phyloP scores from a whole-genome alignment of 2,797 vertebrate genomes.

The Dendrocincla fuliginosa region DNA sequence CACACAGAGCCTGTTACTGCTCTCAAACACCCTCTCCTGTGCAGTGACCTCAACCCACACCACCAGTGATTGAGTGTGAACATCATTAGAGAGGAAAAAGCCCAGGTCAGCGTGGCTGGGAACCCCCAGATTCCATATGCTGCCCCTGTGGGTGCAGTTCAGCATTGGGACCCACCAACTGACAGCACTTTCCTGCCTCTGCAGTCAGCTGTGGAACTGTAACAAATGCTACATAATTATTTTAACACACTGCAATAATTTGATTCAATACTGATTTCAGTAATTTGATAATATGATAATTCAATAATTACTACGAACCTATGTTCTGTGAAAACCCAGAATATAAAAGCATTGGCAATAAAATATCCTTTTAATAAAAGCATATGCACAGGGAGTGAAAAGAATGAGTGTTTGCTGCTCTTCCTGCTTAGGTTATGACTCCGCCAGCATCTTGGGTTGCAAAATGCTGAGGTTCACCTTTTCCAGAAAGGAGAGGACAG shows the following conservation, averaged over 20 bases:
- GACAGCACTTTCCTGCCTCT: background rate
- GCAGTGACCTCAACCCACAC: accelerated
- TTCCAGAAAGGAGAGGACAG: background rate
- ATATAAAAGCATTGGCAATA: background rate
- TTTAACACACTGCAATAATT: background rate
- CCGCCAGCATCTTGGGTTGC: background rate
- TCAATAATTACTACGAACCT: background rate
- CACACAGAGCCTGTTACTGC: background rate
- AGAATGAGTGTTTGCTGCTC: background rate
- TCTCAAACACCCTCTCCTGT: background rate
- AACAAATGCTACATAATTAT: background rate
- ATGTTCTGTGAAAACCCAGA: background rate
- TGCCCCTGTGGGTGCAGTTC: background rate
- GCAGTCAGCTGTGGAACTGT: background rate
- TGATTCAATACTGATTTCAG: background rate
- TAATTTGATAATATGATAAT: background rate
- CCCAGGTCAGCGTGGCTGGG: background rate
- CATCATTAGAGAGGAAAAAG: background rate
- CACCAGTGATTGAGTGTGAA: background rate
- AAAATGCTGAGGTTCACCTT: background rate
- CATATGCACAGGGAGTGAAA: background rate
- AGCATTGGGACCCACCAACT: background rate
- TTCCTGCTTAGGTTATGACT: background rate
- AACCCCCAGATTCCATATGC: background rate
- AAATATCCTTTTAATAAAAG: background rate